These are phyloP conservation scores for Ostrea edulis DNA, from an alignment of 1,140 invertebrate species.

Conservation along the genomic window DNA sequence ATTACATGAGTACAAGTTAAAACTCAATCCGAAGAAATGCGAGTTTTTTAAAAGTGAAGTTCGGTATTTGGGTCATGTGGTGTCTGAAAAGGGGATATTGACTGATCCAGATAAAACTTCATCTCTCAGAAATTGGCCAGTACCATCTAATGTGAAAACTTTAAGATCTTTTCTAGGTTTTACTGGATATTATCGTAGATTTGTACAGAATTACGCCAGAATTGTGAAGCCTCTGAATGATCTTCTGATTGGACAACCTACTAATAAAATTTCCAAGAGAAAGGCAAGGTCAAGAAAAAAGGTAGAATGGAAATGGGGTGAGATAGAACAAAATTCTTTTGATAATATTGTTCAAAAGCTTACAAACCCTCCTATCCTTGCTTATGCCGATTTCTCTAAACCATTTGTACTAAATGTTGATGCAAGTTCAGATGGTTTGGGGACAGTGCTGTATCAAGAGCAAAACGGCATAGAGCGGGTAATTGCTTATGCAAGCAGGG, in stretches of 20 bases:
- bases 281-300: background rate
- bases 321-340: conserved; percentile 57
- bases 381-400: conserved; percentile 53
- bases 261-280: background rate
- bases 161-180: conserved; percentile 69
- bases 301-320: background rate
- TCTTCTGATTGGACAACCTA: conserved; percentile 49
- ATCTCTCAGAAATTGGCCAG: conserved; percentile 67
- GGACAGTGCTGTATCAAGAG: conserved; percentile 22
- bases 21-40: conserved; percentile 58
- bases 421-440: conserved; percentile 42
- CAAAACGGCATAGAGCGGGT: conserved; percentile 27
- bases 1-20: conserved; percentile 48
- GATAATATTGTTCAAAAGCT: conserved; percentile 56
- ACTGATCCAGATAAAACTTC: conserved; percentile 69
- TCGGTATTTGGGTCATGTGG: conserved; percentile 64
- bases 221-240: conserved; percentile 62
- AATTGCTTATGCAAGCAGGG: conserved; percentile 45
- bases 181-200: conserved; percentile 52
- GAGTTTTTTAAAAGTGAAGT: conserved; percentile 75
- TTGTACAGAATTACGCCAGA: conserved; percentile 64
- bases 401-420: conserved; percentile 62
- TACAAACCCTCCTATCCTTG: conserved; percentile 58
- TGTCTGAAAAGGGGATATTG: conserved; percentile 64
- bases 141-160: conserved; percentile 65